Evolutionary conservation across 2,113 vertebrate genomes (phyloP), one percentile per base, ranked within the genome.

Genomic region (Antennarius striatus): DNA sequence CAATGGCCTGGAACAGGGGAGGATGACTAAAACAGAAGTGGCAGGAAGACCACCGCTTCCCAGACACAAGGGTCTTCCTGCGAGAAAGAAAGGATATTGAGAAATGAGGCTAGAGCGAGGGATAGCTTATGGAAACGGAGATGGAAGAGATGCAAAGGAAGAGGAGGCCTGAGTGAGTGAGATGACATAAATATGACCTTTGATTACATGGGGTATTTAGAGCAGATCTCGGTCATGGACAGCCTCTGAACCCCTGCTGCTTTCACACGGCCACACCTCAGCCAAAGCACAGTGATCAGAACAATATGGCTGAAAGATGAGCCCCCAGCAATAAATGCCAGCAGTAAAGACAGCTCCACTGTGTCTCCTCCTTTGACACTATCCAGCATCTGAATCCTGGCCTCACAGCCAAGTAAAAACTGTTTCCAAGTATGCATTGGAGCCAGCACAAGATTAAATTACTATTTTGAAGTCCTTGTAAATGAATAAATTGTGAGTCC

Each of bases 281-380:
- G 82, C 51, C 80, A 29, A 50, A 72, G 79, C 70, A 30, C 71
- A 56, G 61, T 82, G 81, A 89, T 88, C 89, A 83, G 80, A 90
- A 91, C 89, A 90, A 86, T 87, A 88, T 89, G 90, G 82, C 86
- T 85, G 85, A 90, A 90, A 90, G 86, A 90, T 79, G 85, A 91
- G 77, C 75, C 75, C 46, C 6, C 28, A 42, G 66, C 78, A 78
- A 75, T 84, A 89, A 89, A 83, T 82, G 84, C 86, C 82, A 81
- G 80, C 79, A 82, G 86, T 85, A 80, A 86, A 88, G 83, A 82
- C 86, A 81, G 85, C 75, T 79, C 73, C 84, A 77, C 70, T 69
- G 52, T 77, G 82, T 85, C 88, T 85, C 70, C 78, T 71, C 73
- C 69, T 75, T 78, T 84, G 86, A 86, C 86, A 80, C 83, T 53